phyloP scores from a whole-genome alignment of 1,140 invertebrate genomes.

The Zaprionus lachaisei region DNA sequence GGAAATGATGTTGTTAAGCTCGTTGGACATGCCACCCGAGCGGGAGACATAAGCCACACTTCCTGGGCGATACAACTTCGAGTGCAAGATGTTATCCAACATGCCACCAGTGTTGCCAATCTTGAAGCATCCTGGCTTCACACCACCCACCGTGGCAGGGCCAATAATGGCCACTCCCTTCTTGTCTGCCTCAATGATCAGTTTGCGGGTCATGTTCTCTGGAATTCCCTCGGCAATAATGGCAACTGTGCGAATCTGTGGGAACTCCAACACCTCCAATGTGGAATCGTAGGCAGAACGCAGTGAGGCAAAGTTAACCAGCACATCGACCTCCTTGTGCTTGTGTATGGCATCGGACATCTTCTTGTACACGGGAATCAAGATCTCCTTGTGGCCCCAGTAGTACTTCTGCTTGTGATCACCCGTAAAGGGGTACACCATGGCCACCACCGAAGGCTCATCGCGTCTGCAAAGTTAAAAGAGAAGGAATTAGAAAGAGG shows the following conservation, averaged over 20 bases:
- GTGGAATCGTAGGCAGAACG: slow-evolving; percentile 99
- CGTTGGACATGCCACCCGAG: slow-evolving; percentile 99
- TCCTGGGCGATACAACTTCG: slow-evolving; percentile 97
- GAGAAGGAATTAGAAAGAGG: slow-evolving; percentile 91
- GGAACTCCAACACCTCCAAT: slow-evolving; percentile 94
- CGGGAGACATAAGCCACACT: slow-evolving; percentile 99
- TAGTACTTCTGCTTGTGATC: slow-evolving; percentile 99
- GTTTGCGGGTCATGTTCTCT: slow-evolving; percentile 98
- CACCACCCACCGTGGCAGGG: slow-evolving; percentile 98
- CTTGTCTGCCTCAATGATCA: slow-evolving; percentile 94
- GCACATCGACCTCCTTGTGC: slow-evolving; percentile 96
- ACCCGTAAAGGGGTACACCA: slow-evolving; percentile 99
- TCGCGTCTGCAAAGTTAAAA: slow-evolving; percentile 89
- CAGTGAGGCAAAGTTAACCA: slow-evolving; percentile 99
- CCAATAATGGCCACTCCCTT: slow-evolving; percentile 95
- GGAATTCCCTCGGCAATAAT: slow-evolving; percentile 99
- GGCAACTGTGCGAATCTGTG: slow-evolving; percentile 97
- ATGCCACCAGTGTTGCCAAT: slow-evolving; percentile 99
- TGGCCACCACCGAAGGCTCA: slow-evolving; percentile 95
- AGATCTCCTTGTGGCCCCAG: slow-evolving; percentile 99
- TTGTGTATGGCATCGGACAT: slow-evolving; percentile 98
- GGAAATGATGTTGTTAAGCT: slow-evolving; percentile 99
- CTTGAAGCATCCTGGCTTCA: slow-evolving; percentile 99
- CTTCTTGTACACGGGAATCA: slow-evolving; percentile 97
- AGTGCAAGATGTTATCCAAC: slow-evolving; percentile 99